Evolutionary conservation across 2,888 invertebrate genomes (phyloP).

Genomic region (Syrista parreyssii): DNA sequence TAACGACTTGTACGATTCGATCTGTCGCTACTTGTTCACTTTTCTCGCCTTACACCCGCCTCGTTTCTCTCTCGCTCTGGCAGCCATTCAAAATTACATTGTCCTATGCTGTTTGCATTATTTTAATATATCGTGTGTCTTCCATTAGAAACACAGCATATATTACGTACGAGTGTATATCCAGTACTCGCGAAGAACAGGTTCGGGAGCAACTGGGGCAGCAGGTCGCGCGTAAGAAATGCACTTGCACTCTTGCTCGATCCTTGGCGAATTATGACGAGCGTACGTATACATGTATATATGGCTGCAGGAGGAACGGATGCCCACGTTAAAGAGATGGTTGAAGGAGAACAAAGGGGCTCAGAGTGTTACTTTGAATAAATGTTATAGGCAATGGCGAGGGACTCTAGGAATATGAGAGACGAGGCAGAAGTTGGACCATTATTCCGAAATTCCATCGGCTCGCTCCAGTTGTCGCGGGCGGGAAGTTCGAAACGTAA

Average conservation of each 20-base stretch:
- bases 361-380: background rate
- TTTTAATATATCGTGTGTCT: background rate
- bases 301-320: background rate
- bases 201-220: background rate
- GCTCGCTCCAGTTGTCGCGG: background rate
- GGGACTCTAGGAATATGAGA: background rate
- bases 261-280: too few relatives aligned
- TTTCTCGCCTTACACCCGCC: conserved; percentile 19
- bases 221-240: background rate
- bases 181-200: too few relatives aligned
- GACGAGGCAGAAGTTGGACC: background rate
- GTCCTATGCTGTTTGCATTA: background rate
- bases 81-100: conserved; percentile 28
- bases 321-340: background rate
- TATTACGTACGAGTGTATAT: background rate
- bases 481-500: conserved; percentile 46
- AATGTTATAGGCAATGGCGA: background rate
- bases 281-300: too few relatives aligned
- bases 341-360: background rate
- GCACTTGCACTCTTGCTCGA: background rate
- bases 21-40: background rate
- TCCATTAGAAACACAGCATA: background rate
- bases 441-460: background rate
- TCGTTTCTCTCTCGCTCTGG: conserved; percentile 8
- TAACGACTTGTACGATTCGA: background rate